Evolutionary conservation across 2,888 invertebrate species (phyloP).

Genomic region (Panzeria rudis): DNA sequence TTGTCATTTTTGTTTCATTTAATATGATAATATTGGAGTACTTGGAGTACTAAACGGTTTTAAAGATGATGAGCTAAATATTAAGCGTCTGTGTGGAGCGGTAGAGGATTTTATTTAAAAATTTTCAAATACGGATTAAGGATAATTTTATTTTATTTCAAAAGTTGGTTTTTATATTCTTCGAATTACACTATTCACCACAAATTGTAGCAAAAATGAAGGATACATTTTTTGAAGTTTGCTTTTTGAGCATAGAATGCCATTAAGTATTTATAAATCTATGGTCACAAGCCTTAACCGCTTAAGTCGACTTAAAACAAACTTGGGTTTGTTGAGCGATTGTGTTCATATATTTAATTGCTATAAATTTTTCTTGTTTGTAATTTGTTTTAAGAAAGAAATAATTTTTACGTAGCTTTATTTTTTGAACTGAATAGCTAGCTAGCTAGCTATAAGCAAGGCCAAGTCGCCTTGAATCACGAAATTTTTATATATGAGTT

Average conservation of each 20-base stretch:
- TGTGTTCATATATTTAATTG: no score
- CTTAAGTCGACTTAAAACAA: no score
- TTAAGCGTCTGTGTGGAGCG: not conserved
- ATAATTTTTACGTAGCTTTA: no score
- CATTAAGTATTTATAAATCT: no score
- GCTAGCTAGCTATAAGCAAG: no score
- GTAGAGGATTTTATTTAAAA: not conserved
- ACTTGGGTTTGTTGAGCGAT: no score
- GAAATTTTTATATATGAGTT: no score
- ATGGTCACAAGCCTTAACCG: no score
- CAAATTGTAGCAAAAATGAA: not conserved
- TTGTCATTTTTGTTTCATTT: conserved; percentile 48
- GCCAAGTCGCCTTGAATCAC: no score
- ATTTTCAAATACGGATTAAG: not conserved
- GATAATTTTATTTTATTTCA: not conserved
- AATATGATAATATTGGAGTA: conserved; percentile 29
- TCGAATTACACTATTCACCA: not conserved
- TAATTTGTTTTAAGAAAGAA: no score
- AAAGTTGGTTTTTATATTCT: not conserved
- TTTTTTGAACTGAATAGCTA: no score
- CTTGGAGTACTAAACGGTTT: conserved; percentile 36
- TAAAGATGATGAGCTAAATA: conserved; percentile 47
- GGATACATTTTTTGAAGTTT: not conserved
- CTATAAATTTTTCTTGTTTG: no score
- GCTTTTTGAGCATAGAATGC: not conserved